Percentiles rank a stretch among this genome's conserved stretches.
Evolutionary conservation across 2,888 invertebrate species (phyloP).

Genomic region (Pristionchus maxplancki): DNA sequence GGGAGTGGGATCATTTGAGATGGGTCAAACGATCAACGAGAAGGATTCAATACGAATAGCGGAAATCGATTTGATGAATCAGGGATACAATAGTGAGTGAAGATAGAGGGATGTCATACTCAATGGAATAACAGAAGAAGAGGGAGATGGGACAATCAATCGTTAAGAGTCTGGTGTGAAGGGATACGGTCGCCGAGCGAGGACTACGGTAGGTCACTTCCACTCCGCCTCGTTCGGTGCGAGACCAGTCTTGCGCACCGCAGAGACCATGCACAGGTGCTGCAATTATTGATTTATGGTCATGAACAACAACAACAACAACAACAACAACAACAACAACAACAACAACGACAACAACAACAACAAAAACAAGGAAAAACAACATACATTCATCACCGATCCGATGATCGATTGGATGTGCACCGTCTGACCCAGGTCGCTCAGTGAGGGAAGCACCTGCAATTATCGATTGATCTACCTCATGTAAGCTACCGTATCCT

Average conservation of each 20-base stretch:
- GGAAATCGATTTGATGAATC: too few relatives aligned
- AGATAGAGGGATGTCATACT: too few relatives aligned
- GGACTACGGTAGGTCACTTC: slow-evolving; percentile 20
- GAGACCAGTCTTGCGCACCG: slow-evolving; percentile 38
- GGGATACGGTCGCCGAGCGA: background rate
- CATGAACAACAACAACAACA: too few relatives aligned
- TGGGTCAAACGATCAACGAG: too few relatives aligned
- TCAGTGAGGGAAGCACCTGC: background rate
- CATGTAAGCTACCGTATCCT: background rate
- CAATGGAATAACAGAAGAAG: background rate
- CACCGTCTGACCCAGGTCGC: slow-evolving; percentile 34
- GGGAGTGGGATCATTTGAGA: too few relatives aligned
- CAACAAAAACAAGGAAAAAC: too few relatives aligned
- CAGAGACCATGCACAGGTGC: background rate
- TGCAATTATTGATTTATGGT: slow-evolving; percentile 5
- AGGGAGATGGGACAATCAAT: background rate
- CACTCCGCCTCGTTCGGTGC: background rate
- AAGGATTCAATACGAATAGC: too few relatives aligned
- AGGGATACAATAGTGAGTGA: too few relatives aligned
- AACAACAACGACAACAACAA: background rate
- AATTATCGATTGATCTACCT: background rate
- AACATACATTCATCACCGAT: background rate
- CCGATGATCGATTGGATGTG: background rate
- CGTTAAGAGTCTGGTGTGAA: too few relatives aligned
- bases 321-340: background rate